Evolutionary conservation across 64 coral and sea anemone genomes (phyloP), one percentile per base, ranked within the genome.

Genomic region (Stylophora pistillata): DNA sequence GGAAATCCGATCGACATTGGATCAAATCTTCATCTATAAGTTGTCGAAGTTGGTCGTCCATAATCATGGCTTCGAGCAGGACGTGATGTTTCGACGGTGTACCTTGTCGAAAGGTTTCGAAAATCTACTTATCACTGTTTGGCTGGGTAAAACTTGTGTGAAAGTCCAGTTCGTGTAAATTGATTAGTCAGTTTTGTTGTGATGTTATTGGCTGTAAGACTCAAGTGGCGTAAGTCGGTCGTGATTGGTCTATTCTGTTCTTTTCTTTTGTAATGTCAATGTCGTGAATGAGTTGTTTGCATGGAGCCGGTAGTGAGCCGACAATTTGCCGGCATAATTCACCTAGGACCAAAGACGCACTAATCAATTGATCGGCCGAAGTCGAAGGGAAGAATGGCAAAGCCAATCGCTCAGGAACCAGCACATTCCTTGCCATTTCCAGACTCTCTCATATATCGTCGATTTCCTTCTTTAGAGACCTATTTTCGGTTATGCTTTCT

Each of bases 1-100:
- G 30, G 30, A 0, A 69, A 1, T 15, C 41, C 41, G 13, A 32
- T 23, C 10, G 61, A 31, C 30, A 66, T 83, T 62, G 32, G 61
- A 25, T 69, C 57, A 83, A 23, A 2, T 83, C 79, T 41, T 68
- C 61, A 14, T 15, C 13, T 6, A 6, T 6, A 12, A 68, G 4
- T 12, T 83, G 79, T 68, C 78, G 56, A 63, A 82, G 13, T 21
- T 82, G 58, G 21, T 82, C 60, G 30, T 82, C 79, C 13, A 60
- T 82, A 15, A 66, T 82, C 79, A 82, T 82, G 26, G 30, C 59
- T 10, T 15, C 32, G 2, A 16, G 2, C 1, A 47, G 13, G 20
- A 74, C 3, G 15, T 34, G 5, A 41, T 41, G 37, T 41, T 41
- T 41, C 6, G 14, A 1, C 5, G 30, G 32, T 2, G 14, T 13